Evolutionary conservation across 2,113 vertebrate genomes (phyloP).

Genomic region (Aphyosemion australe): DNA sequence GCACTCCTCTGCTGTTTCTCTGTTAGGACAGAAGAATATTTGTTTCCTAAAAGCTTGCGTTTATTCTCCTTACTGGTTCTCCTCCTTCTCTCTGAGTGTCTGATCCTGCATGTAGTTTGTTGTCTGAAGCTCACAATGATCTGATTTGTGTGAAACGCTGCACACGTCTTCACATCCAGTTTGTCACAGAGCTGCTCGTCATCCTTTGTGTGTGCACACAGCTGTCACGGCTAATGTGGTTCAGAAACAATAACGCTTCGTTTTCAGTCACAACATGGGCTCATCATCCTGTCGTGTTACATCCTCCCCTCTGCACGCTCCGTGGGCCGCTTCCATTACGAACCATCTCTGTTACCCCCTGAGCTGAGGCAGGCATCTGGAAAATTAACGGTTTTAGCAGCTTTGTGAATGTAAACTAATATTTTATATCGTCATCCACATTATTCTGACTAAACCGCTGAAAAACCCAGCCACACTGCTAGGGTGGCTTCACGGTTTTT

Average conservation of each 20-base stretch:
- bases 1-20: background rate
- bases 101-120: background rate
- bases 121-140: background rate
- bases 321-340: constrained; percentile 1
- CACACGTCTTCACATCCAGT: background rate
- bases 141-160: background rate
- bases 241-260: constrained; percentile 19
- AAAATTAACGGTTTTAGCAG: constrained; percentile 8
- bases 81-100: background rate
- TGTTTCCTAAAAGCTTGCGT: background rate
- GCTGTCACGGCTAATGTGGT: constrained; percentile 13
- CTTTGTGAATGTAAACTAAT: constrained; percentile 1
- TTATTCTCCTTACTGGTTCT: background rate
- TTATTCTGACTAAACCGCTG: too few relatives aligned
- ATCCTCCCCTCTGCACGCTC: background rate
- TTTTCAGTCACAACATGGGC: constrained; percentile 30
- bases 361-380: background rate
- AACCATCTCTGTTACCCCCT: background rate
- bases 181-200: constrained; percentile 17
- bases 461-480: too few relatives aligned
- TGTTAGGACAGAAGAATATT: background rate
- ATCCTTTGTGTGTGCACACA: constrained; percentile 20
- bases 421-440: too few relatives aligned
- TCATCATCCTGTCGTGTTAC: constrained; percentile 20
- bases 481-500: too few relatives aligned